These are phyloP conservation scores for Leptestheria dahalacensis DNA, from an alignment of 1,140 invertebrate species.

Conservation along the genomic window DNA sequence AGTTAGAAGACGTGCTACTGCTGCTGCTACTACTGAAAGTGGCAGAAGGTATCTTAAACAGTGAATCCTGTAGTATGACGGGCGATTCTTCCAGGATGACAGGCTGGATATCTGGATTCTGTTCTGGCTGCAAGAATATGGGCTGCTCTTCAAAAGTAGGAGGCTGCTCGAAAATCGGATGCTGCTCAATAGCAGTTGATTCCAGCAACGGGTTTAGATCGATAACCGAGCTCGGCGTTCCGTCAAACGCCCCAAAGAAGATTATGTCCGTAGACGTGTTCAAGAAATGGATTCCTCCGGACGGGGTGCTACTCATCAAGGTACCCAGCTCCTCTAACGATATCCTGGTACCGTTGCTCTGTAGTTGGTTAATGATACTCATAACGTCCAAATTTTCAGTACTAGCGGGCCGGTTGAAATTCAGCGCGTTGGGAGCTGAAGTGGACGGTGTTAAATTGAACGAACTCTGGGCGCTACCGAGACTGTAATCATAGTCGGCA, in stretches of 20 bases:
- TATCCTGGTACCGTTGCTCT: background rate
- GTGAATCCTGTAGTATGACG: too few species aligned
- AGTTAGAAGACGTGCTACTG: too few species aligned
- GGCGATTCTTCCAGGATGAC: background rate
- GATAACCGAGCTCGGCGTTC: background rate
- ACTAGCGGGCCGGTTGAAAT: background rate
- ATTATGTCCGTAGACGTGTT: slow-evolving; percentile 4
- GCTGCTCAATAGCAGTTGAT: background rate
- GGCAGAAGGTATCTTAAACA: too few species aligned
- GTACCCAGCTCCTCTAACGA: background rate
- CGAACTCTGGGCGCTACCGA: background rate
- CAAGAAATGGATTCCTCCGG: background rate
- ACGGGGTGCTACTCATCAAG: background rate
- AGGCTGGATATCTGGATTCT: background rate
- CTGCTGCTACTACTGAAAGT: too few species aligned
- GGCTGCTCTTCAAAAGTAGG: background rate
- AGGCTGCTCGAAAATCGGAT: background rate
- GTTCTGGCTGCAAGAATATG: background rate
- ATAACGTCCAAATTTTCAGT: background rate
- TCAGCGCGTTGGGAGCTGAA: background rate
- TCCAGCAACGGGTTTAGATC: background rate
- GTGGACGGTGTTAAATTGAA: background rate
- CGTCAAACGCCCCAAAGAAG: slow-evolving; percentile 1
- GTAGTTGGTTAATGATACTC: background rate
- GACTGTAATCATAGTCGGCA: background rate